Base-by-base conservation (phyloP, 2,888 invertebrate species). In the Salticus scenicus region DNA sequence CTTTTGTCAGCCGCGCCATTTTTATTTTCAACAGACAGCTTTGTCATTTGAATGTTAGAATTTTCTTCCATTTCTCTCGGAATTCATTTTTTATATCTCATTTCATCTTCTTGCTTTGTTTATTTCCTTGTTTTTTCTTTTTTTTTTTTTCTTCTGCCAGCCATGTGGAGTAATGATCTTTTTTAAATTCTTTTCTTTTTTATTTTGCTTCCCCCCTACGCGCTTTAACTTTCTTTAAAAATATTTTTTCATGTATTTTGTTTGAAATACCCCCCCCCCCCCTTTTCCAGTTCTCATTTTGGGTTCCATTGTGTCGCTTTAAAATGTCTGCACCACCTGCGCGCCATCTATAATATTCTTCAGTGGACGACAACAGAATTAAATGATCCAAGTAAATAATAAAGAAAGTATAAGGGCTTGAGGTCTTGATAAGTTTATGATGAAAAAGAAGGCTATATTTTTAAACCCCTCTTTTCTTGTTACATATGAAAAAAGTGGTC, bases 341-440 rank as follows among this genome's bases (percentile, higher is more conserved):
- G 84, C 84, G 83, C 73, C 83, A 84, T 84, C 83, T 84, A 84
- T 84, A 84, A 84, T 84, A 84, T 84, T 77, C 84, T 79, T 85
- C 84, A 85, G 33, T 70, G 57, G 74, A 85, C 84, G 78, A 79
- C 78, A 85, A 85, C 78, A 64, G 84, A 85, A 85, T 79, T 85
- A 85, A 85, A 85, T 85, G 84, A 85, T 85, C 84, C 79, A 74
- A 37, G 57, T 47, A 72, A 84, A 84, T 84, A 84, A 84, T 84
- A 72, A 84, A 77, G 57, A 84, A 66, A 69, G 42, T 14, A 37
- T 27, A n/a, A n/a, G n/a, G n/a, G n/a, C n/a, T n/a, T n/a, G n/a
- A n/a, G n/a, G n/a, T n/a, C n/a, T n/a, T n/a, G 71, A 71, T 31
- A 71, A 57, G 37, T 37, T 41, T 30, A 63, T n/a, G 41, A 47